These are phyloP conservation scores for Hanleya hanleyi DNA, from an alignment of 2,888 invertebrate species.

Conservation along the genomic window DNA sequence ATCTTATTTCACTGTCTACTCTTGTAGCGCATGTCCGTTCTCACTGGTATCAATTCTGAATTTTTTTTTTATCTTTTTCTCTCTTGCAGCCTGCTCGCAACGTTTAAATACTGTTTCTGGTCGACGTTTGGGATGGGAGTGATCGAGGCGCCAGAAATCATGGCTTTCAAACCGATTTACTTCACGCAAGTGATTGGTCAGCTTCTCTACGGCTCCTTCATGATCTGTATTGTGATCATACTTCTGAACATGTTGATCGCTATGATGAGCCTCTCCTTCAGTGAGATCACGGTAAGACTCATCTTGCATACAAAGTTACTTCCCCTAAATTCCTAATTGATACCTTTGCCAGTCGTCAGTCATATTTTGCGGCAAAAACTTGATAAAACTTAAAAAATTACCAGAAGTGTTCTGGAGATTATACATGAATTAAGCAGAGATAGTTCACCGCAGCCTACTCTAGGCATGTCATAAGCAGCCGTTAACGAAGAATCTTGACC, in stretches of 20 bases:
- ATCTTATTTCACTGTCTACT: no score
- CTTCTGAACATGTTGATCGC: constrained; percentile 8
- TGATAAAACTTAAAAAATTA: no score
- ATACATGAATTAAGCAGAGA: no score
- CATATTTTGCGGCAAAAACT: no score
- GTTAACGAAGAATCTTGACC: no score
- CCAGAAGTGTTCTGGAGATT: no score
- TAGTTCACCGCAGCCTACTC: no score
- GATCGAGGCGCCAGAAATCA: not conserved
- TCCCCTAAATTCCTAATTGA: no score
- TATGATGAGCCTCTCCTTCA: constrained; percentile 1
- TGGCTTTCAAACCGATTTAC: not conserved
- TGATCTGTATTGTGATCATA: not conserved
- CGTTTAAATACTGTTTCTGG: constrained; percentile 1
- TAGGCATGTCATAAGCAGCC: no score
- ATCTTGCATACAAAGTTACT: no score
- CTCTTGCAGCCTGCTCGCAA: not conserved
- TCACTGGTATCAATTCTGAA: not conserved
- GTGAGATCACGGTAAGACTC: not conserved
- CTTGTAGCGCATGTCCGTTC: no score
- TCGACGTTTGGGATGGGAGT: not conserved
- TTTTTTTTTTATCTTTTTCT: not conserved
- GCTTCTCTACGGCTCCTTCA: not conserved
- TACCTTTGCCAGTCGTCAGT: no score
- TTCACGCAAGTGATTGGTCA: not conserved